Percentiles rank a stretch among this genome's conserved stretches.
These are phyloP conservation scores for Hyles lineata DNA, from an alignment of 2,888 invertebrate species.

Conservation along the genomic window DNA sequence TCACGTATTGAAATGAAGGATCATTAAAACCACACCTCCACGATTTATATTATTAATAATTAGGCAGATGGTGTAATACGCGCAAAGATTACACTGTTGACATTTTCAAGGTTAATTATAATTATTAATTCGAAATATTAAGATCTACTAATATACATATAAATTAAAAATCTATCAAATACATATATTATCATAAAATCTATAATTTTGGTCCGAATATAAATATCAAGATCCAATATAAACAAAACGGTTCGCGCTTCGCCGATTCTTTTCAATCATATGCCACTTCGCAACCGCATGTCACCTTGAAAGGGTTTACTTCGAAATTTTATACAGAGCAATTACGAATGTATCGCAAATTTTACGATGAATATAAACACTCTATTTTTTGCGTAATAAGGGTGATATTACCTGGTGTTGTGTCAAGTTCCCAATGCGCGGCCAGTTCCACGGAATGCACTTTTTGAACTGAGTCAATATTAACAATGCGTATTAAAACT, in stretches of 20 bases:
- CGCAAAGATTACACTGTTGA: not conserved
- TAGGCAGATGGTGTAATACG: not conserved
- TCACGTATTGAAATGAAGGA: too few species aligned
- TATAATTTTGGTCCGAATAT: not conserved
- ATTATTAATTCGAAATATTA: not conserved
- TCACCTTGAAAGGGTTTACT: slow-evolving; percentile 63
- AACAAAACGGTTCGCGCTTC: slow-evolving; percentile 4
- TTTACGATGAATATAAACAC: slow-evolving; percentile 28
- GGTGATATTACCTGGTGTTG: slow-evolving; percentile 30
- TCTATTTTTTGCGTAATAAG: slow-evolving; percentile 40
- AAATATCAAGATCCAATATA: not conserved
- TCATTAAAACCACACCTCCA: too few species aligned
- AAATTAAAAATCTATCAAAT: too few species aligned
- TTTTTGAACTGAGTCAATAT: slow-evolving; percentile 12
- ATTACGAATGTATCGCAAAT: slow-evolving; percentile 27
- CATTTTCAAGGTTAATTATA: not conserved
- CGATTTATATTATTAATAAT: too few species aligned
- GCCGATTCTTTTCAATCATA: slow-evolving; percentile 28
- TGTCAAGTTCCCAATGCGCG: not conserved
- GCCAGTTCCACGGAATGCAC: slow-evolving; percentile 19
- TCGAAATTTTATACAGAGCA: slow-evolving; percentile 51
- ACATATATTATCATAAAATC: not conserved
- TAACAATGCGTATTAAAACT: not conserved
- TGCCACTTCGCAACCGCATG: slow-evolving; percentile 49
- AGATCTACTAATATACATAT: not conserved